Percentiles rank a stretch among this genome's conserved stretches.
These are phyloP conservation scores for Gymnodraco acuticeps DNA, from an alignment of 2,797 vertebrate species.

Conservation along the genomic window DNA sequence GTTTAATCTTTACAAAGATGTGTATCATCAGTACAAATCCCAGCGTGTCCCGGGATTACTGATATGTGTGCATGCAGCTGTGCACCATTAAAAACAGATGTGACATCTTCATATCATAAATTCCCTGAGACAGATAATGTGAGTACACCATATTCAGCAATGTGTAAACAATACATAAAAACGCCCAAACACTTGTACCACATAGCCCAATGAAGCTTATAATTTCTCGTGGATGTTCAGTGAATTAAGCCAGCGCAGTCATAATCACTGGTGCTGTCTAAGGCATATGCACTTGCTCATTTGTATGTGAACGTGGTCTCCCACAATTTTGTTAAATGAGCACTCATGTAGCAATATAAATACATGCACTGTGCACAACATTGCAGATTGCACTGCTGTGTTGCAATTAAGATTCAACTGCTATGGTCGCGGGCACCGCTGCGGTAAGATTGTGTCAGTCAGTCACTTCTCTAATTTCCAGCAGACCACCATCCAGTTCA, in stretches of 20 bases:
- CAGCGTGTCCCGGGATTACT: constrained; percentile 77
- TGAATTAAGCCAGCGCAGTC: constrained; percentile 46
- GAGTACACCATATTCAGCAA: constrained; percentile 57
- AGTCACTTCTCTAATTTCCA: constrained; percentile 28
- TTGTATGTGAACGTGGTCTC: constrained; percentile 35
- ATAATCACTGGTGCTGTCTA: constrained; percentile 53
- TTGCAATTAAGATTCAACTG: constrained; percentile 46
- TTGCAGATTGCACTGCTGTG: constrained; percentile 33
- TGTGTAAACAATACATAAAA: constrained; percentile 68
- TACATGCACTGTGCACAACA: constrained; percentile 22
- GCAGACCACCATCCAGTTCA: constrained; percentile 22
- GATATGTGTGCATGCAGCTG: constrained; percentile 75
- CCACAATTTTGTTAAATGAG: constrained; percentile 41
- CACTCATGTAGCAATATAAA: constrained; percentile 27
- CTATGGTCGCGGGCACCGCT: constrained; percentile 3
- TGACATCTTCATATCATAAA: constrained; percentile 72
- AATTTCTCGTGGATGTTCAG: constrained; percentile 56
- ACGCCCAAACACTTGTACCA: constrained; percentile 52
- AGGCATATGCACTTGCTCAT: constrained; percentile 43
- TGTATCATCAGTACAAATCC: constrained; percentile 83
- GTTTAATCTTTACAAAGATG: constrained; percentile 84
- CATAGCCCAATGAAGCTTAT: constrained; percentile 51
- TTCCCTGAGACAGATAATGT: constrained; percentile 63
- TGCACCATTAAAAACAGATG: constrained; percentile 82
- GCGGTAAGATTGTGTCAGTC: constrained; percentile 21